Conservation (phyloP, 2,113 vertebrate genomes). For the Reinhardtius hippoglossoides region DNA sequence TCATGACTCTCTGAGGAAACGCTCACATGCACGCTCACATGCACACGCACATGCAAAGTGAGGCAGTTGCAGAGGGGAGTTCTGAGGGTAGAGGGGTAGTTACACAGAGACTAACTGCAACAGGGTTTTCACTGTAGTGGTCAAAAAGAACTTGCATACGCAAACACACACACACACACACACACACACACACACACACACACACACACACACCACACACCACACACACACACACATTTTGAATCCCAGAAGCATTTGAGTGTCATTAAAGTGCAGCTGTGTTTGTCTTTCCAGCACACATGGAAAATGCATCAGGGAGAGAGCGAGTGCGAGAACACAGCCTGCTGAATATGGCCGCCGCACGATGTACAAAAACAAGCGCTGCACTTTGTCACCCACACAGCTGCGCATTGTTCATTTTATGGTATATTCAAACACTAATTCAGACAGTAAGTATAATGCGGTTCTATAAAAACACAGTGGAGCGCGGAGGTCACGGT, state of each 20-base stretch:
- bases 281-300: constrained; percentile 83
- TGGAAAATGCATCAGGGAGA: constrained; percentile 77
- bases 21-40: constrained; percentile 14
- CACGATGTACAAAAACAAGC: constrained; percentile 61
- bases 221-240: constrained; percentile 25
- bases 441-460: constrained; percentile 51
- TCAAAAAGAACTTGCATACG: constrained; percentile 38
- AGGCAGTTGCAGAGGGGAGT: background rate
- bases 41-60: constrained; percentile 22
- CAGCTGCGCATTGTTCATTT: constrained; percentile 48
- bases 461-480: constrained; percentile 45
- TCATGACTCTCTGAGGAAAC: constrained; percentile 35
- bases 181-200: constrained; percentile 31
- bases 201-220: constrained; percentile 22
- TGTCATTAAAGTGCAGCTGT: constrained; percentile 84
- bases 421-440: constrained; percentile 60
- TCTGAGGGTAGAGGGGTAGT: constrained; percentile 1
- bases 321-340: constrained; percentile 39
- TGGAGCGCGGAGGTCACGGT: constrained; percentile 27
- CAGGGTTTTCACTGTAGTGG: constrained; percentile 59
- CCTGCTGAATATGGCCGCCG: constrained; percentile 50
- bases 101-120: constrained; percentile 37
- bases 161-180: constrained; percentile 33
- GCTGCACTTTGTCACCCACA: constrained; percentile 37
- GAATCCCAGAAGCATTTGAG: constrained; percentile 76